phyloP scores from a whole-genome alignment of 1,140 invertebrate genomes.

The Pseudoatta argentina region DNA sequence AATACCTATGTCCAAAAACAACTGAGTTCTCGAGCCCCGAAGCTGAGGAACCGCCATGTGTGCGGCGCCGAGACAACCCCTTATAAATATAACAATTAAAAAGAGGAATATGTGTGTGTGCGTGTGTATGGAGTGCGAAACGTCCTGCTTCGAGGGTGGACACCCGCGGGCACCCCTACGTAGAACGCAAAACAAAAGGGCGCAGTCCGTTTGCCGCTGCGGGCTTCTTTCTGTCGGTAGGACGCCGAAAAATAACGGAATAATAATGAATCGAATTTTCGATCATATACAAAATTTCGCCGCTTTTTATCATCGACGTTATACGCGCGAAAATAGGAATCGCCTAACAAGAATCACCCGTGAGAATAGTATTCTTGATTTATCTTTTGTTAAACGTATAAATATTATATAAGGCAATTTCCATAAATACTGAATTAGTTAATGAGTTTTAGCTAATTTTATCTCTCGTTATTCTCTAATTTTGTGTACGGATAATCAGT shows the following conservation, averaged over 20 bases:
- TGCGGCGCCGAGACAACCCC: slow-evolving; percentile 43
- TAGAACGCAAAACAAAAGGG: slow-evolving; percentile 64
- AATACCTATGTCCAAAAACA: slow-evolving; percentile 58
- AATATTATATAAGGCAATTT: slow-evolving; percentile 32
- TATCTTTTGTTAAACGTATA: not conserved
- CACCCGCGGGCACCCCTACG: slow-evolving; percentile 36
- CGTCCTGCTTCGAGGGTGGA: slow-evolving; percentile 57
- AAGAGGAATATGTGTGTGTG: slow-evolving; percentile 8
- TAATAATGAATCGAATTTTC: slow-evolving; percentile 43
- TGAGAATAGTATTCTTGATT: not conserved
- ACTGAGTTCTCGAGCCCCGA: slow-evolving; percentile 32
- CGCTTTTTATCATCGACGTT: not conserved
- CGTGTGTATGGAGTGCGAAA: slow-evolving; percentile 44
- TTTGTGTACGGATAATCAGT: not conserved
- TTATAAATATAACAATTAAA: slow-evolving; percentile 77
- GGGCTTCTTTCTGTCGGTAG: slow-evolving; percentile 20
- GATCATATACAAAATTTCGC: not conserved
- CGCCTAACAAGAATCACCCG: no score
- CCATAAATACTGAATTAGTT: slow-evolving; percentile 31
- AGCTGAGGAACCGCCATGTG: slow-evolving; percentile 56
- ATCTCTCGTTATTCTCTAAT: slow-evolving; percentile 16
- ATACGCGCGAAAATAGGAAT: not conserved
- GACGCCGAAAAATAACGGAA: slow-evolving; percentile 35
- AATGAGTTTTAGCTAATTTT: slow-evolving; percentile 22
- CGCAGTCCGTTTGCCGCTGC: slow-evolving; percentile 52